These are phyloP conservation scores for Chionomys nivalis DNA, from an alignment of 2,113 vertebrate genomes.

Conservation along the genomic window DNA sequence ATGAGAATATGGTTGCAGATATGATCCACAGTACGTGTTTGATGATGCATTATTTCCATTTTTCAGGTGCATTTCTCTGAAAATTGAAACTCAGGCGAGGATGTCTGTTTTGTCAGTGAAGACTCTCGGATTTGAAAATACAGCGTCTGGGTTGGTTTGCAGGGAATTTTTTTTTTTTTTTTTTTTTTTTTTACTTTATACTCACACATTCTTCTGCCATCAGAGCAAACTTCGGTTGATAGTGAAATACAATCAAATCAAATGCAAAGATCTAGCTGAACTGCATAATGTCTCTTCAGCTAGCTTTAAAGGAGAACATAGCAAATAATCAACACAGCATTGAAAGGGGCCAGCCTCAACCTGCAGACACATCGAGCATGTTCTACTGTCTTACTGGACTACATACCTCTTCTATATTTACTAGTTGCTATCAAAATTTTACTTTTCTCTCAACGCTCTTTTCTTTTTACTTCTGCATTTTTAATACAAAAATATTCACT, in stretches of 20 bases:
- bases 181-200: conserved; percentile 31
- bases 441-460: background rate
- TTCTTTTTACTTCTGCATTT: background rate
- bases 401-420: background rate
- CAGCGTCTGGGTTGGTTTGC: conserved; percentile 41
- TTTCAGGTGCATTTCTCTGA: conserved; percentile 10
- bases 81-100: conserved; percentile 36
- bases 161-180: background rate
- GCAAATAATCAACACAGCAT: background rate
- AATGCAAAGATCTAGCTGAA: conserved; percentile 21
- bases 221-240: conserved; percentile 14
- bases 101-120: background rate
- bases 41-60: background rate
- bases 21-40: conserved; percentile 43
- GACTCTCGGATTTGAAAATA: conserved; percentile 49
- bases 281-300: background rate
- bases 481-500: background rate
- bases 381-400: background rate
- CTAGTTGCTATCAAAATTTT: background rate
- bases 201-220: background rate
- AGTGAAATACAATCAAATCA: conserved; percentile 36
- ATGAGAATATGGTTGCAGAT: background rate
- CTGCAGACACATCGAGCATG: background rate
- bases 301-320: background rate
- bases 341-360: background rate